Evolutionary conservation across 1,140 invertebrate species (phyloP), one percentile per base, ranked within the genome.

Genomic region (Zaprionus ghesquierei): DNA sequence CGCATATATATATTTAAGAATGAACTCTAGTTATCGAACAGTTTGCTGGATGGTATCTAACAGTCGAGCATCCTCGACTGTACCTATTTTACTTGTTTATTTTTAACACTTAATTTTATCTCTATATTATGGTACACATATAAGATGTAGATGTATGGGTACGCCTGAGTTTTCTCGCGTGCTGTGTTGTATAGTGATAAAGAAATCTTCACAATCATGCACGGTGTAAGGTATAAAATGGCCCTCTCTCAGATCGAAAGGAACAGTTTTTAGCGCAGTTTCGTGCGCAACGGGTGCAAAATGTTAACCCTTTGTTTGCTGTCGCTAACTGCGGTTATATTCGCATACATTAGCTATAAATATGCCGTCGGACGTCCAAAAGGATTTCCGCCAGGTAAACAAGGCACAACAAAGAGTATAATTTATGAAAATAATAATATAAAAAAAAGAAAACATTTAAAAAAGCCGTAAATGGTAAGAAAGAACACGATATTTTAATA

Each of bases 351-450:
- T 8, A 71, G 58, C 0, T 92, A 91, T 64, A 75, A 75, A 60
- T 91, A 90, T 79, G 81, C 71, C 1, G 49, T 73, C 25, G 54
- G 31, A 5, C 77, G 80, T 25, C 78, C 90, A 5, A 35, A 38
- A 13, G 81, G 81, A 38, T 91, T 91, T 72, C 90, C 90, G 5
- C 90, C 90, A 6, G 90, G 90, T 91, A 44, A 31, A 0, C n/a
- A n/a, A n/a, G n/a, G n/a, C n/a, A n/a, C n/a, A n/a, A n/a, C n/a
- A n/a, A n/a, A n/a, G n/a, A n/a, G n/a, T n/a, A n/a, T n/a, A n/a
- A n/a, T n/a, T n/a, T n/a, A n/a, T n/a, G n/a, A n/a, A n/a, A n/a
- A n/a, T n/a, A n/a, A n/a, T n/a, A n/a, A n/a, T n/a, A n/a, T n/a
- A n/a, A n/a, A n/a, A n/a, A n/a, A n/a, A n/a, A n/a, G n/a, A n/a